Evolutionary conservation across 2,797 vertebrate genomes (phyloP).

Genomic region (Brachymystax lenok): DNA sequence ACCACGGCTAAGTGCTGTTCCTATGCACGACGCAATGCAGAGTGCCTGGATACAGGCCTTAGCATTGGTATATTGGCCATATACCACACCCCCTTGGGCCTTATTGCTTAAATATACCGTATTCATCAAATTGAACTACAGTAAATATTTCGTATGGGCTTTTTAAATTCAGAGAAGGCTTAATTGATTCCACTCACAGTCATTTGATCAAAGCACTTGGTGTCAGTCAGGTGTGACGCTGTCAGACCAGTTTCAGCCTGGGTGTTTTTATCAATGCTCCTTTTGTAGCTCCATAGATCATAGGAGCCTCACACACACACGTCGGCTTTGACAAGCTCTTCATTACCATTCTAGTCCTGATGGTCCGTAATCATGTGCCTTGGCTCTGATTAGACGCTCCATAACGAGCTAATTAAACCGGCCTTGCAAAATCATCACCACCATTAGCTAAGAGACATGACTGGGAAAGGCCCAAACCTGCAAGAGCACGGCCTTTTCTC

Average conservation of each 20-base stretch:
- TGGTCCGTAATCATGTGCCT: conserved; percentile 75
- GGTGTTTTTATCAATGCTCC: conserved; percentile 1
- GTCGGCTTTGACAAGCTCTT: conserved; percentile 49
- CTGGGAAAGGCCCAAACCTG: conserved; percentile 66
- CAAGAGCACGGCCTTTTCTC: conserved; percentile 49
- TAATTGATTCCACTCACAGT: background rate
- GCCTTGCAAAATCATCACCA: conserved; percentile 75
- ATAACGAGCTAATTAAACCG: conserved; percentile 76
- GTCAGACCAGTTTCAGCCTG: background rate
- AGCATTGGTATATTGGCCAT: no score
- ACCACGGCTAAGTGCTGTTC: no score
- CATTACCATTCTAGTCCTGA: conserved; percentile 73
- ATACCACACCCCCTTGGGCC: no score
- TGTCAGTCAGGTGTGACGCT: background rate
- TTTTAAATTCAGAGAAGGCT: no score
- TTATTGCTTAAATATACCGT: no score
- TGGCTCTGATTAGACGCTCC: conserved; percentile 75
- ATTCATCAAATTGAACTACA: no score
- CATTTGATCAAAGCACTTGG: background rate
- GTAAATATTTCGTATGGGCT: no score
- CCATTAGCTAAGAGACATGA: conserved; percentile 70
- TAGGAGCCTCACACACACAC: conserved; percentile 4
- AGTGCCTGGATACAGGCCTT: no score
- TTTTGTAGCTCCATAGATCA: background rate
- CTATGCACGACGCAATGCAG: no score